These are phyloP conservation scores for Agonopterix heracliana DNA, from an alignment of 2,888 invertebrate species.

Conservation along the genomic window DNA sequence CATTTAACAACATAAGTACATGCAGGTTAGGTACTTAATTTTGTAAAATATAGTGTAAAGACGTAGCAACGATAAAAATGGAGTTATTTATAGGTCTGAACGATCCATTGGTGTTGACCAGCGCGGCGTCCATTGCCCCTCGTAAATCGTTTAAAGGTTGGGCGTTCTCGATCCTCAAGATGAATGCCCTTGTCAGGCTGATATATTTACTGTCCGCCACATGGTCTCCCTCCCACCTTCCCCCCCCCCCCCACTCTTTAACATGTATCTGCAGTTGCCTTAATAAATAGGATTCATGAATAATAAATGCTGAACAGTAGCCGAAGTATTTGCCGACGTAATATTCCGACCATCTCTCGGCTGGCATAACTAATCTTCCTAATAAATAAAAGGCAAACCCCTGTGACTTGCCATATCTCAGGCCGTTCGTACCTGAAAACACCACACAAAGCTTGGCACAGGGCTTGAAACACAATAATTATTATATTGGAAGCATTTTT, in stretches of 20 bases:
- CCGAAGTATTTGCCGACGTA: constrained; percentile 22
- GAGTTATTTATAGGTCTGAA: constrained; percentile 44
- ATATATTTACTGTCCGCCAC: constrained; percentile 68
- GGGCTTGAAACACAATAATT: no score
- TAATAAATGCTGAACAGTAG: constrained; percentile 30
- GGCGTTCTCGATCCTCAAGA: constrained; percentile 68
- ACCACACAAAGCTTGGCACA: no score
- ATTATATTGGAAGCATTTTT: no score
- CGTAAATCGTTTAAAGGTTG: constrained; percentile 74
- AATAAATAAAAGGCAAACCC: constrained; percentile 7
- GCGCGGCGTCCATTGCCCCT: constrained; percentile 53
- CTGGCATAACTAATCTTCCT: constrained; percentile 5
- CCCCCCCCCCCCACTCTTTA: constrained; percentile 41
- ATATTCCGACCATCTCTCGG: constrained; percentile 1
- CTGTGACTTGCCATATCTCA: constrained; percentile 1
- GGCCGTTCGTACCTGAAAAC: neutral
- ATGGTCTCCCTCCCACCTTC: constrained; percentile 36
- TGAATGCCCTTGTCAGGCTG: constrained; percentile 66
- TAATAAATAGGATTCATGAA: constrained; percentile 44
- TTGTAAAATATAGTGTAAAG: constrained; percentile 19
- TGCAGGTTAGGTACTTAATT: constrained; percentile 35
- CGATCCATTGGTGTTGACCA: constrained; percentile 47
- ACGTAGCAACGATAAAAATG: constrained; percentile 22
- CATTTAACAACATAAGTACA: constrained; percentile 35
- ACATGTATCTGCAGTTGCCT: constrained; percentile 47